phyloP scores from a whole-genome alignment of 1,140 invertebrate species.

The Drosophila jambulina region DNA sequence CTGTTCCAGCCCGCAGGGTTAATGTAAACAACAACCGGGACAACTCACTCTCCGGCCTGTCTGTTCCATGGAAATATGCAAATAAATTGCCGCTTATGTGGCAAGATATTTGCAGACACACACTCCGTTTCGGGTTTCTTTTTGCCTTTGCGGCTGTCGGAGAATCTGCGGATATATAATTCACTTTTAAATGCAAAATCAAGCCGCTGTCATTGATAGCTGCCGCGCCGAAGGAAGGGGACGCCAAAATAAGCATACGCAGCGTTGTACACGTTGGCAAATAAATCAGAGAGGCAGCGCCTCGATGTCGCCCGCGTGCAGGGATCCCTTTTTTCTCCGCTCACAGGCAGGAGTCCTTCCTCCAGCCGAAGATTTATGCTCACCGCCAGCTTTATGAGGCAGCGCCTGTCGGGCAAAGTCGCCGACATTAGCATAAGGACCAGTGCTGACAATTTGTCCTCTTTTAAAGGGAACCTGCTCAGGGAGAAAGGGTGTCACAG shows the following conservation, averaged over 20 bases:
- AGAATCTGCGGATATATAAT: conserved; percentile 55
- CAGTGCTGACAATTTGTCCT: conserved; percentile 4
- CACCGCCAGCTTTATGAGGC: conserved; percentile 37
- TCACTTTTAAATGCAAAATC: conserved; percentile 81
- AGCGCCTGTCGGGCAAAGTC: conserved; percentile 38
- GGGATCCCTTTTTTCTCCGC: conserved; percentile 27
- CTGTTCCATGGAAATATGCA: conserved; percentile 59
- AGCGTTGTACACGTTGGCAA: conserved; percentile 69
- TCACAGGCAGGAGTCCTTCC: not conserved
- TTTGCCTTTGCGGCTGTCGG: conserved; percentile 13
- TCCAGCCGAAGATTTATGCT: conserved; percentile 67
- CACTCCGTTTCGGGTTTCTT: not conserved
- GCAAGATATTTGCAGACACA: conserved; percentile 31
- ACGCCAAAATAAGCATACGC: conserved; percentile 65
- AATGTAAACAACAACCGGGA: conserved; percentile 47
- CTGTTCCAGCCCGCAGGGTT: conserved; percentile 2
- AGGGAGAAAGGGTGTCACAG: not conserved
- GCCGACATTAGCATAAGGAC: conserved; percentile 66
- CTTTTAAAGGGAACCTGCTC: no score
- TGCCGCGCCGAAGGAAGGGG: conserved; percentile 16
- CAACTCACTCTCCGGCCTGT: conserved; percentile 21
- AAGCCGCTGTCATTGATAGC: conserved; percentile 75
- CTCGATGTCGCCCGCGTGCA: conserved; percentile 52
- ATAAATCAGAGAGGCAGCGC: conserved; percentile 75
- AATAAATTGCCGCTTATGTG: conserved; percentile 56